A percentile compares a stretch with the other conserved stretches of the same genome.
Conservation (phyloP, 2,797 vertebrate genomes). For the Acanthurus lineatus region DNA sequence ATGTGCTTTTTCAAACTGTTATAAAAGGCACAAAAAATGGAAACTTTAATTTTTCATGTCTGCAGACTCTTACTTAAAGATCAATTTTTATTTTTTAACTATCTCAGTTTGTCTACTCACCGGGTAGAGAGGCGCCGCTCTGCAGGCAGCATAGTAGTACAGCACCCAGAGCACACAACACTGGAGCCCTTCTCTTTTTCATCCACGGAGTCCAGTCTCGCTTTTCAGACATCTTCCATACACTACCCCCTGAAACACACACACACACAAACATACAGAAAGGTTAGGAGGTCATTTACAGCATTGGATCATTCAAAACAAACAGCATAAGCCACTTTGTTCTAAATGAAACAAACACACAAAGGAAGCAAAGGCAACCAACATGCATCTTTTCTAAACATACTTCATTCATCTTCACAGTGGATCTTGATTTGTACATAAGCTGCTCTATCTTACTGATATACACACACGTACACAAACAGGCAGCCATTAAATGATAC, state of each 20-base stretch:
- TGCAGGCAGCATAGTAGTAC: slow-evolving; percentile 84
- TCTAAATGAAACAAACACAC: slow-evolving; percentile 40
- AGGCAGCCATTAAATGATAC: slow-evolving; percentile 54
- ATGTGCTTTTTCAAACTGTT: not conserved
- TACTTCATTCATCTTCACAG: slow-evolving; percentile 27
- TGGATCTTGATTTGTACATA: slow-evolving; percentile 8
- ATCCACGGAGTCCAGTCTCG: slow-evolving; percentile 83
- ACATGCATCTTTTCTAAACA: slow-evolving; percentile 20
- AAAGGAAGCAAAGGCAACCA: not conserved
- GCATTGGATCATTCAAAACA: slow-evolving; percentile 25
- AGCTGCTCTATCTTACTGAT: slow-evolving; percentile 16
- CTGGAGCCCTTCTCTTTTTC: slow-evolving; percentile 80
- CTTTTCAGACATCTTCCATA: slow-evolving; percentile 87
- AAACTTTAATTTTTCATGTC: not conserved
- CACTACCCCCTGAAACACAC: slow-evolving; percentile 78
- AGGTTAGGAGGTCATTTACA: slow-evolving; percentile 49
- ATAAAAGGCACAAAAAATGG: not conserved
- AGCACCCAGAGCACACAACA: slow-evolving; percentile 81
- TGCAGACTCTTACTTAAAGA: not conserved
- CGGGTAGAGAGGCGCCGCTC: slow-evolving; percentile 66
- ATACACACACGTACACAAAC: slow-evolving; percentile 45
- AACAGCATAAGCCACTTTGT: slow-evolving; percentile 26
- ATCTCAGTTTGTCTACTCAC: slow-evolving; percentile 67
- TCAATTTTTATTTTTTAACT: not conserved
- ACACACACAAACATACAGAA: slow-evolving; percentile 40